Conservation (phyloP, 2,797 vertebrate genomes). For the Cirrhinus molitorella region DNA sequence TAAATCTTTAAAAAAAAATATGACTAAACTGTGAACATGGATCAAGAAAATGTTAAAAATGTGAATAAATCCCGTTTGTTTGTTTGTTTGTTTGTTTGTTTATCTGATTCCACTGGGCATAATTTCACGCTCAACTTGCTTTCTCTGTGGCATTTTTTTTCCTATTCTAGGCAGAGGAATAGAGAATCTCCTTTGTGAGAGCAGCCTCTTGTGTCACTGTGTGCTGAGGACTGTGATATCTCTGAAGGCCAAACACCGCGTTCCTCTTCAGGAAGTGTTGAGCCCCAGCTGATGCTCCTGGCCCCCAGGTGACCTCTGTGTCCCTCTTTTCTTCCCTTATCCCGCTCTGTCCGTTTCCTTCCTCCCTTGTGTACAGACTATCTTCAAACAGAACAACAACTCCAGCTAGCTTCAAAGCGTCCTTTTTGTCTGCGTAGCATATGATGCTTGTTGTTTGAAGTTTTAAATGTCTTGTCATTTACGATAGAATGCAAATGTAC, state of each 20-base stretch:
- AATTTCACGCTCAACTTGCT: background rate
- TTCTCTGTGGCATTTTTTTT: background rate
- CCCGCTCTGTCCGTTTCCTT: background rate
- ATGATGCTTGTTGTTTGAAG: constrained; percentile 9
- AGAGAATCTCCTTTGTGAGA: constrained; percentile 7
- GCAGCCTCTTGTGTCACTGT: constrained; percentile 22
- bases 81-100: background rate
- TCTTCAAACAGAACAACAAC: constrained; percentile 24
- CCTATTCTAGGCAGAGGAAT: background rate
- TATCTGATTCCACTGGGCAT: background rate
- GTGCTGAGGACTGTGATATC: constrained; percentile 23
- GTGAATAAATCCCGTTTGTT: too few species aligned
- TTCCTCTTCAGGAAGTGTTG: constrained; percentile 34
- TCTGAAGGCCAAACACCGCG: constrained; percentile 24
- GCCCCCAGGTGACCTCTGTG: constrained; percentile 24
- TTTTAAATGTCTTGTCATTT: constrained; percentile 35
- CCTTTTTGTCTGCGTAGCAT: background rate
- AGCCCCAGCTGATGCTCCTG: constrained; percentile 34
- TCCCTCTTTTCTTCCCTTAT: background rate
- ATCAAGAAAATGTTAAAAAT: background rate
- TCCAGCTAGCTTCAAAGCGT: constrained; percentile 26
- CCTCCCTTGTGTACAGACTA: constrained; percentile 11
- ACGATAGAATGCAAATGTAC: constrained; percentile 29
- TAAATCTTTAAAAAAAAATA: too few species aligned
- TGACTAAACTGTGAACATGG: too few species aligned